Evolutionary conservation across 2,797 vertebrate species (phyloP).

Genomic region (Otolemur crassicaudatus): DNA sequence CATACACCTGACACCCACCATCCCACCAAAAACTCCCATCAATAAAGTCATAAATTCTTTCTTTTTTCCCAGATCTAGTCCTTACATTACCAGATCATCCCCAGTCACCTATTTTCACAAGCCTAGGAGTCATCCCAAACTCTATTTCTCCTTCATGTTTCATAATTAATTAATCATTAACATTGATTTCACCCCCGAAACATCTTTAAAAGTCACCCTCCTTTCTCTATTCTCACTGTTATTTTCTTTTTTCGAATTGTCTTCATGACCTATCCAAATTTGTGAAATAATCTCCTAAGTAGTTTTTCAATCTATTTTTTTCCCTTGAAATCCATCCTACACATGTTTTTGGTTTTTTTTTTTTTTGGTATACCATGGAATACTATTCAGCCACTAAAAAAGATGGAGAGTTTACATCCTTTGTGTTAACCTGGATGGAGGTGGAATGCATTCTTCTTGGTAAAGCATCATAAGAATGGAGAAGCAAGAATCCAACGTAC

Average conservation of each 20-base stretch:
- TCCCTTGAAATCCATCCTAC: background rate
- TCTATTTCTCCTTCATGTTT: background rate
- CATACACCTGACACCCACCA: background rate
- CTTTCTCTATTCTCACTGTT: background rate
- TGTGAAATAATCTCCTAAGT: background rate
- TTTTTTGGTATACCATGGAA: too few species aligned
- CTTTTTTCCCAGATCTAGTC: background rate
- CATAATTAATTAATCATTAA: background rate
- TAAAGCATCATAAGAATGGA: too few species aligned
- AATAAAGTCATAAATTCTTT: background rate
- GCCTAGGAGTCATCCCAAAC: background rate
- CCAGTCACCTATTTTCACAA: background rate
- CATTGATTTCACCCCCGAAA: background rate
- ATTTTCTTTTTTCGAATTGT: background rate
- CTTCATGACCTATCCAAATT: background rate
- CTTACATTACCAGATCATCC: background rate
- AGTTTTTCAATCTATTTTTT: background rate
- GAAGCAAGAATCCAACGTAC: too few species aligned
- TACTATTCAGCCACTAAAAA: too few species aligned
- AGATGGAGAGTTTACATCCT: too few species aligned
- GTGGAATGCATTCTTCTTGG: too few species aligned
- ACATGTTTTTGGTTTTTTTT: background rate
- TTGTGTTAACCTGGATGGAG: too few species aligned
- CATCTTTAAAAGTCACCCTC: background rate
- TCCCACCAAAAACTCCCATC: background rate